Evolutionary conservation across 2,888 invertebrate species (phyloP).

Genomic region (Diplazon laetatorius): DNA sequence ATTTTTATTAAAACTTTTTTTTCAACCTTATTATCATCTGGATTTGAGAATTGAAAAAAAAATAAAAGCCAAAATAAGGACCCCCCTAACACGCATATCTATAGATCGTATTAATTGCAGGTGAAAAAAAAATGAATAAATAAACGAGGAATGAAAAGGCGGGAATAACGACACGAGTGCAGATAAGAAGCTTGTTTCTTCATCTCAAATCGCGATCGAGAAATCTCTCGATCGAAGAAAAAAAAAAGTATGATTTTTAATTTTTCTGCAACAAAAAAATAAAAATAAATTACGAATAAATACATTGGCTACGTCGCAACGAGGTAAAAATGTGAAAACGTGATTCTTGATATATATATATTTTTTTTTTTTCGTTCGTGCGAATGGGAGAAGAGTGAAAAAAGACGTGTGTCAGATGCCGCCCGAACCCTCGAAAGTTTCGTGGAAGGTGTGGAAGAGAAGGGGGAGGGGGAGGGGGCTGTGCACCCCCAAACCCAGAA

Average conservation of each 20-base stretch:
- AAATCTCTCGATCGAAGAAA: not conserved
- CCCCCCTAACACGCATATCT: too few species aligned
- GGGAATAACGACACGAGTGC: conserved; percentile 37
- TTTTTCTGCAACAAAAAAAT: too few species aligned
- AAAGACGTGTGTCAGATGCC: conserved; percentile 31
- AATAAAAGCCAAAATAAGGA: too few species aligned
- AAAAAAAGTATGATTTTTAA: not conserved
- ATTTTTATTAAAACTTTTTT: too few species aligned
- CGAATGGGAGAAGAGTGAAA: conserved; percentile 3
- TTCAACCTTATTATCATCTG: too few species aligned
- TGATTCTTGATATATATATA: conserved; percentile 47
- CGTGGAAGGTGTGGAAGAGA: not conserved
- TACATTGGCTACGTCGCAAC: conserved; percentile 25
- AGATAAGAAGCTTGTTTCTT: conserved; percentile 34
- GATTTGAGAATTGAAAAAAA: too few species aligned
- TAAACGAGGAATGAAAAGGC: conserved; percentile 45
- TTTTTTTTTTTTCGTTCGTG: too few species aligned
- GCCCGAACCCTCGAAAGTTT: conserved; percentile 44
- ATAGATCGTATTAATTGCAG: too few species aligned
- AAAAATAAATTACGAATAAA: conserved; percentile 11
- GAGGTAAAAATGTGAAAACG: conserved; percentile 60
- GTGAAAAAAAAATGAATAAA: too few species aligned
- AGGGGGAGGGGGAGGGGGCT: too few species aligned
- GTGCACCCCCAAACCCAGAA: conserved; percentile 50
- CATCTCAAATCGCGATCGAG: conserved; percentile 18